phyloP scores from a whole-genome alignment of 2,113 vertebrate genomes.

The Rhinichthys klamathensis region DNA sequence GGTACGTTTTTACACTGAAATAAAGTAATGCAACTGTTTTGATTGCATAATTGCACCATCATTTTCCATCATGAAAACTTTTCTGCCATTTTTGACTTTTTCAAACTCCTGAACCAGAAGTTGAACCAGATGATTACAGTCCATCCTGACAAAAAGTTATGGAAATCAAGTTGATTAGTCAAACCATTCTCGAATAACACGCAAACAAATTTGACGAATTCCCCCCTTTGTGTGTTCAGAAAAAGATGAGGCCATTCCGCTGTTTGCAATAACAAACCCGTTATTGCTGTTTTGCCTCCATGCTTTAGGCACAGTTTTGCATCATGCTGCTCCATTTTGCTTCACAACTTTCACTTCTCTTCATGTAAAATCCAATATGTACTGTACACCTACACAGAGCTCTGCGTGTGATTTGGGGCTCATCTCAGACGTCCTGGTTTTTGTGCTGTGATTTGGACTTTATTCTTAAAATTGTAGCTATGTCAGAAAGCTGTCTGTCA shows the following conservation, averaged over 20 bases:
- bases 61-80: no score
- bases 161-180: no score
- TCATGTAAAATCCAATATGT: conserved; percentile 18
- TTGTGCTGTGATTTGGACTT: background rate
- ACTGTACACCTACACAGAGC: conserved; percentile 5
- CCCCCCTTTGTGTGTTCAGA: background rate
- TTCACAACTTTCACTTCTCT: background rate
- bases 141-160: no score
- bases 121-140: no score
- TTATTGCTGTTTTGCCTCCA: background rate
- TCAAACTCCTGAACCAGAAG: no score
- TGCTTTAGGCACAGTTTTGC: conserved; percentile 26
- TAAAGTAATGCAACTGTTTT: no score
- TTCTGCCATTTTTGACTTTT: no score
- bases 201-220: background rate
- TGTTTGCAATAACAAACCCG: background rate
- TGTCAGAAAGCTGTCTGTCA: background rate
- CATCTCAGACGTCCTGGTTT: conserved; percentile 3
- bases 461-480: background rate
- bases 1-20: no score
- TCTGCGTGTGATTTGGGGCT: background rate
- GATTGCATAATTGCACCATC: no score
- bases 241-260: background rate
- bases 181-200: no score
- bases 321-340: conserved; percentile 27